These are phyloP conservation scores for Pseudorectes ferrugineus DNA, from an alignment of 2,113 vertebrate species.

Conservation along the genomic window DNA sequence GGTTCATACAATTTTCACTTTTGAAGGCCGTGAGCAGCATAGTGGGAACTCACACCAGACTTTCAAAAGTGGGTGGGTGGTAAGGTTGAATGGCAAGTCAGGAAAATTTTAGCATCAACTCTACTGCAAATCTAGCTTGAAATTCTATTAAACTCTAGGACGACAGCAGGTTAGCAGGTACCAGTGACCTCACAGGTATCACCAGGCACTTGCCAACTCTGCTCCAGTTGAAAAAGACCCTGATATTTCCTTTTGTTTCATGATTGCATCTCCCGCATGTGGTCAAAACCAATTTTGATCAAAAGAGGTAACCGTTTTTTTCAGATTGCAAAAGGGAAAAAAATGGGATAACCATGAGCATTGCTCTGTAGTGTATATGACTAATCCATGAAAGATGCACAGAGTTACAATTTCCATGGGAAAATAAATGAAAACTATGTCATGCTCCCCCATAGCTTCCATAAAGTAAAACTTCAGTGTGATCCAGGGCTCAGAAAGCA, in stretches of 20 bases:
- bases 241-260: background rate
- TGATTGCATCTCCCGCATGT: background rate
- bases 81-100: background rate
- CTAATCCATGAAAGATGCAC: background rate
- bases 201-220: background rate
- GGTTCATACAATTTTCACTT: background rate
- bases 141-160: background rate
- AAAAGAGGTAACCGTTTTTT: background rate
- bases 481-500: background rate
- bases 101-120: background rate
- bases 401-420: background rate
- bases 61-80: background rate
- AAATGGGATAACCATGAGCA: background rate
- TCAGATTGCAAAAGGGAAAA: background rate
- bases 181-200: background rate
- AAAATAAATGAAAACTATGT: background rate
- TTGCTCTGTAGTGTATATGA: background rate
- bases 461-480: background rate
- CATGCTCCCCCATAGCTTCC: background rate
- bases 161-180: background rate
- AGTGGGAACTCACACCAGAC: background rate
- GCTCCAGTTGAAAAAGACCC: background rate
- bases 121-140: background rate
- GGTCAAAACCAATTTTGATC: background rate
- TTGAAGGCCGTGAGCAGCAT: background rate